Percentiles rank a stretch among this genome's conserved stretches.
phyloP scores from a whole-genome alignment of 2,888 invertebrate genomes.

The Morpho achilles region DNA sequence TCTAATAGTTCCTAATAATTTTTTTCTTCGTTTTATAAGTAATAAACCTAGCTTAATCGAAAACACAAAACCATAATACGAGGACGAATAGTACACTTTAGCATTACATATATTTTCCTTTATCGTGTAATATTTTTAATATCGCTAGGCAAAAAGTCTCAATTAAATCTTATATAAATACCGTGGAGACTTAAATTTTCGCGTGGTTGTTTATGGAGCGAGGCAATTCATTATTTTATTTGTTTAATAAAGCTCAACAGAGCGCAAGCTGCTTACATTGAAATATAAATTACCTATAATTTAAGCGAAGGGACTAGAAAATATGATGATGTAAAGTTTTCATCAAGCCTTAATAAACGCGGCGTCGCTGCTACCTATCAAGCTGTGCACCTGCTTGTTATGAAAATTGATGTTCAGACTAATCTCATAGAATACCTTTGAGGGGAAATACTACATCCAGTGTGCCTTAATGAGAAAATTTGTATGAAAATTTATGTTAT shows the following conservation, averaged over 20 bases:
- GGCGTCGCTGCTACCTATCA: slow-evolving; percentile 32
- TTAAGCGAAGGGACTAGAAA: slow-evolving; percentile 71
- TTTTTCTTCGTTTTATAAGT: too few relatives aligned
- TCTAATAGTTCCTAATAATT: too few relatives aligned
- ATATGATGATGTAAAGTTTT: slow-evolving; percentile 73
- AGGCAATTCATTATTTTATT: slow-evolving; percentile 72
- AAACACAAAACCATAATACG: too few relatives aligned
- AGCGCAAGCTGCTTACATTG: slow-evolving; percentile 62
- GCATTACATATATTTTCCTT: too few relatives aligned
- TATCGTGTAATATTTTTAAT: too few relatives aligned
- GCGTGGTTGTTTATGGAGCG: slow-evolving; percentile 61
- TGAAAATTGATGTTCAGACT: slow-evolving; percentile 33
- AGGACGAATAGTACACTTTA: too few relatives aligned
- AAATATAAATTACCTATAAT: slow-evolving; percentile 76
- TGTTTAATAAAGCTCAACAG: slow-evolving; percentile 70
- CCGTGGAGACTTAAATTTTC: slow-evolving; percentile 51
- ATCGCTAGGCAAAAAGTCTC: too few relatives aligned
- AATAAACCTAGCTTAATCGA: too few relatives aligned
- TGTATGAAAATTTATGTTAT: slow-evolving; percentile 17
- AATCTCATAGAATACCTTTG: slow-evolving; percentile 28
- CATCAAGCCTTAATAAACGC: slow-evolving; percentile 62
- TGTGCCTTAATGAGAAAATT: slow-evolving; percentile 21
- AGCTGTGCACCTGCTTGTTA: slow-evolving; percentile 41
- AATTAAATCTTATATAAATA: neutral
- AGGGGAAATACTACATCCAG: slow-evolving; percentile 24